Evolutionary conservation across 1,140 invertebrate species (phyloP).

Genomic region (Platorchestia sp.): DNA sequence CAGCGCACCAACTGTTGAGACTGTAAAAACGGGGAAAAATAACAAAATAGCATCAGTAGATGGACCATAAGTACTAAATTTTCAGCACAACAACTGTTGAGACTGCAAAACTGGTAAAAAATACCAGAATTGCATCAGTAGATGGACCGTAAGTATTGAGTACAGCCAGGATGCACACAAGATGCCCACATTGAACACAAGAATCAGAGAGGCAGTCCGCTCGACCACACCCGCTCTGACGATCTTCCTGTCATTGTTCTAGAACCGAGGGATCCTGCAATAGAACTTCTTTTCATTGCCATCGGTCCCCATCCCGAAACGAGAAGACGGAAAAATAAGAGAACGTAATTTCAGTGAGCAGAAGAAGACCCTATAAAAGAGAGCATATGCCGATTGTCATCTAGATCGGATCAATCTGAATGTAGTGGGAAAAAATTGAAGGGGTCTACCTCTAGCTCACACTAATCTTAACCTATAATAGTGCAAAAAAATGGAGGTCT

Average conservation of each 20-base stretch:
- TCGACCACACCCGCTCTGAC: background rate
- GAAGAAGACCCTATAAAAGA: no score
- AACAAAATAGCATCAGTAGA: background rate
- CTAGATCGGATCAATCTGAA: no score
- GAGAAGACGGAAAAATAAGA: background rate
- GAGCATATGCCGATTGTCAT: no score
- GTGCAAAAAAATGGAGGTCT: no score
- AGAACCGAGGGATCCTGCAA: background rate
- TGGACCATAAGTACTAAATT: background rate
- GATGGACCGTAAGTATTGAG: background rate
- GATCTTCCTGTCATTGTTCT: background rate
- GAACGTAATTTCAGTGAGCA: background rate
- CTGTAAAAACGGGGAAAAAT: background rate
- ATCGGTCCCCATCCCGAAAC: background rate
- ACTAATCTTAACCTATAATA: no score
- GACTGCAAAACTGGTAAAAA: background rate
- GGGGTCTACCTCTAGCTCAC: no score
- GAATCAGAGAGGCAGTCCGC: background rate
- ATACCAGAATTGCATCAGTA: background rate
- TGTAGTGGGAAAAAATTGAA: no score
- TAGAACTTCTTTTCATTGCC: background rate
- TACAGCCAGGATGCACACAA: background rate
- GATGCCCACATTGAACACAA: background rate
- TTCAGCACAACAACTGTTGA: background rate
- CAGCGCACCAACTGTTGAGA: no score